Evolutionary conservation across 1,140 invertebrate genomes (phyloP).

Genomic region (Solenopsis invicta): DNA sequence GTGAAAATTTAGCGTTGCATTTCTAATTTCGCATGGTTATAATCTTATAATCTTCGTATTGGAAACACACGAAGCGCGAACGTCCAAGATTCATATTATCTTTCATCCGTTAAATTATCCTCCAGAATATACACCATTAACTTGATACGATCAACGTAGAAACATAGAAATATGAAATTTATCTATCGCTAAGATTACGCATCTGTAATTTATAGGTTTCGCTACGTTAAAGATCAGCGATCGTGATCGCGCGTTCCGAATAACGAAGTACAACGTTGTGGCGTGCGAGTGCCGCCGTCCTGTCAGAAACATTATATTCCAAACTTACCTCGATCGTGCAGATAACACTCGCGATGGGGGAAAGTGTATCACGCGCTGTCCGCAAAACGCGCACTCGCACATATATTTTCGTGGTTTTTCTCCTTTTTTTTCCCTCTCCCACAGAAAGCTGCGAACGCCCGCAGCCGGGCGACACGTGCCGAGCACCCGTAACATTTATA

Average conservation of each 20-base stretch:
- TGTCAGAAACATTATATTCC: constrained; percentile 18
- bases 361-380: constrained; percentile 27
- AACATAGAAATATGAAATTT: neutral
- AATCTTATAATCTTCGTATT: constrained; percentile 4
- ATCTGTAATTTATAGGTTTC: neutral
- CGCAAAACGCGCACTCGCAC: constrained; percentile 30
- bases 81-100: neutral
- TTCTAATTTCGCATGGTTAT: neutral
- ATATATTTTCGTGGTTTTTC: constrained; percentile 28
- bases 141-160: neutral
- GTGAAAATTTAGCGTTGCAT: neutral
- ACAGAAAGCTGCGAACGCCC: neutral
- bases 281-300: neutral
- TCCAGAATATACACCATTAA: neutral
- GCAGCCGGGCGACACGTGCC: constrained; percentile 34
- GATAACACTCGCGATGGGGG: constrained; percentile 20
- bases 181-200: neutral
- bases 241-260: neutral
- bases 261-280: neutral
- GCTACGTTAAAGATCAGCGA: neutral
- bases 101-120: neutral
- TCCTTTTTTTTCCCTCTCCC: too few species aligned
- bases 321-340: constrained; percentile 15
- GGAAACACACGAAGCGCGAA: neutral
- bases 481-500: constrained; percentile 52